Evolutionary conservation across 1,140 invertebrate species (phyloP).

Genomic region (Bombus fervidus): DNA sequence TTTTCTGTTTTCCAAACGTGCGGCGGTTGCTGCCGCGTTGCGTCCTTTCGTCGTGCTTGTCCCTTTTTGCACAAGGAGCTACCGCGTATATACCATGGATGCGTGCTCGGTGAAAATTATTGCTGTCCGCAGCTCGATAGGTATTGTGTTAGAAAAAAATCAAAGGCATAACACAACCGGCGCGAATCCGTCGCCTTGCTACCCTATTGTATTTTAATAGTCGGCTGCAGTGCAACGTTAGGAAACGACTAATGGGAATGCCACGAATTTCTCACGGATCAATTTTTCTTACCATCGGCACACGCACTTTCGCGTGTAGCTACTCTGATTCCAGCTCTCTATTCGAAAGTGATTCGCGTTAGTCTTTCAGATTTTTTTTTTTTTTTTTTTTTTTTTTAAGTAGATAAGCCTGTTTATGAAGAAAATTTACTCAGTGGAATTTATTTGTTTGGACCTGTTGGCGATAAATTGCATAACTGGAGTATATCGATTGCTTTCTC

Average conservation of each 20-base stretch:
- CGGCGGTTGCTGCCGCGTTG: background rate
- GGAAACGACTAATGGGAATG: slow-evolving; percentile 34
- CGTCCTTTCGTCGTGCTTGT: background rate
- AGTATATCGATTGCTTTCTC: too few relatives aligned
- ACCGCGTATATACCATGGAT: slow-evolving; percentile 1
- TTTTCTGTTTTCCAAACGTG: slow-evolving; percentile 19
- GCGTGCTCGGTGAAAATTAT: slow-evolving; percentile 39
- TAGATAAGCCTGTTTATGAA: background rate
- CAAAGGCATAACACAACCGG: background rate
- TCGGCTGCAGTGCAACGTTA: background rate
- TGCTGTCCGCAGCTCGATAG: background rate
- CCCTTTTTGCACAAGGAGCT: background rate
- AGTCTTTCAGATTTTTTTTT: background rate
- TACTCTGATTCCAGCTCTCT: background rate
- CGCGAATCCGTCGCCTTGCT: slow-evolving; percentile 2
- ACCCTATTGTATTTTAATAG: slow-evolving; percentile 54
- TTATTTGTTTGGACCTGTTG: too few relatives aligned
- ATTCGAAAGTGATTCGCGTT: background rate
- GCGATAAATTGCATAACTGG: too few relatives aligned
- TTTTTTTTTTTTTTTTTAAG: background rate
- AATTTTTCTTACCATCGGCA: background rate
- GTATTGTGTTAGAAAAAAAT: slow-evolving; percentile 40
- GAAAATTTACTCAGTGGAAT: background rate
- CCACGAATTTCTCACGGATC: slow-evolving; percentile 28
- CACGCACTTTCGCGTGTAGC: background rate